These are phyloP conservation scores for Chionodraco myersi DNA, from an alignment of 2,113 vertebrate genomes.

Conservation along the genomic window DNA sequence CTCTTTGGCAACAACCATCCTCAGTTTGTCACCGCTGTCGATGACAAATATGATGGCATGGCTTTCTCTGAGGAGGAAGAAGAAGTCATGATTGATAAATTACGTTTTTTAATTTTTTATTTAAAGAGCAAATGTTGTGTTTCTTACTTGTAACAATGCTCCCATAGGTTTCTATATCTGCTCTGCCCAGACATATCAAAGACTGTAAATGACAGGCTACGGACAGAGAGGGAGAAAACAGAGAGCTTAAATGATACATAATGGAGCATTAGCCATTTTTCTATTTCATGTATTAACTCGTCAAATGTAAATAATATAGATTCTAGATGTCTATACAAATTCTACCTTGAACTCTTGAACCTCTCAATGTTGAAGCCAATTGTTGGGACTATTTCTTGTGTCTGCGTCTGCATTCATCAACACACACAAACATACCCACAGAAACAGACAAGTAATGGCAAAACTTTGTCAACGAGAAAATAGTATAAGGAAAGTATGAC, in stretches of 20 bases:
- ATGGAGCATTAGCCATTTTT: background rate
- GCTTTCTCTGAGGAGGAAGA: slow-evolving; percentile 87
- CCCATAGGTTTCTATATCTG: slow-evolving; percentile 97
- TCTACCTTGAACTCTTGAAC: slow-evolving; percentile 97
- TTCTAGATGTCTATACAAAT: background rate
- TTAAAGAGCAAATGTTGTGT: background rate
- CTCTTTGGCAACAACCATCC: slow-evolving; percentile 99
- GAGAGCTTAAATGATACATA: background rate
- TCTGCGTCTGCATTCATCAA: slow-evolving; percentile 85
- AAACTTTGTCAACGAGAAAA: slow-evolving; percentile 65
- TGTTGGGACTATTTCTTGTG: slow-evolving; percentile 96
- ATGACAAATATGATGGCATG: slow-evolving; percentile 99
- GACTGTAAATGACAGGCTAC: slow-evolving; percentile 95
- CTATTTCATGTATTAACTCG: background rate
- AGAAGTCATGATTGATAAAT: background rate
- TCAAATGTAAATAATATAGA: background rate
- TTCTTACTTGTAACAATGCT: slow-evolving; percentile 98
- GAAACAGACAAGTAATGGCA: slow-evolving; percentile 68
- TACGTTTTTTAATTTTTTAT: background rate
- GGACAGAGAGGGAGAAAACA: slow-evolving; percentile 9
- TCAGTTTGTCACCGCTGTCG: slow-evolving; percentile 95
- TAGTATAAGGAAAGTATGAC: slow-evolving; percentile 20
- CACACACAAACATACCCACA: slow-evolving; percentile 54
- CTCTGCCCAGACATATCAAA: slow-evolving; percentile 99
- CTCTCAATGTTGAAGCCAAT: slow-evolving; percentile 99